These are phyloP conservation scores for Drosophila ananassae DNA, from an alignment of 1,140 invertebrate genomes.

Conservation along the genomic window DNA sequence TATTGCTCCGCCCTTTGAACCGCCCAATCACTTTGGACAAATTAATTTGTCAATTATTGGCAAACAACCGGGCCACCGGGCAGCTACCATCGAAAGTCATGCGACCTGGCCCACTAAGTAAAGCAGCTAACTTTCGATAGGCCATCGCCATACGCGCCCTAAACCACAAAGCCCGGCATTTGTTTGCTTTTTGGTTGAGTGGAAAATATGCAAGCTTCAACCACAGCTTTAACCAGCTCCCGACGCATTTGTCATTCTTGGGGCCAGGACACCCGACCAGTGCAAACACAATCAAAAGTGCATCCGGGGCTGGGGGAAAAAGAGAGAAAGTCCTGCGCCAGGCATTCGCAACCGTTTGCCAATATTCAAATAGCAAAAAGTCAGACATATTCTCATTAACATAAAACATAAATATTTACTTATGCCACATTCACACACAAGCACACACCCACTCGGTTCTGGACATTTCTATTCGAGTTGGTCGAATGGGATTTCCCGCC, in stretches of 20 bases:
- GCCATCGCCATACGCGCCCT: slow-evolving; percentile 1
- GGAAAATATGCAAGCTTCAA: slow-evolving; percentile 63
- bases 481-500: slow-evolving; percentile 48
- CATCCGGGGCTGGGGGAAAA: slow-evolving; percentile 20
- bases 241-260: slow-evolving; percentile 78
- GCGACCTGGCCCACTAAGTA: slow-evolving; percentile 49
- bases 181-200: slow-evolving; percentile 50
- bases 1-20: neutral
- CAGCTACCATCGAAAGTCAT: slow-evolving; percentile 63
- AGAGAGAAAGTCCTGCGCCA: slow-evolving; percentile 47
- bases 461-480: slow-evolving; percentile 74
- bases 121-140: slow-evolving; percentile 13
- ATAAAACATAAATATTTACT: slow-evolving; percentile 84
- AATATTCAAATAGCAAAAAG: slow-evolving; percentile 83
- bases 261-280: slow-evolving; percentile 27
- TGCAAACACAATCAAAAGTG: slow-evolving; percentile 17
- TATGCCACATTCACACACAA: slow-evolving; percentile 58
- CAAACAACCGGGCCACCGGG: slow-evolving; percentile 54
- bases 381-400: slow-evolving; percentile 83
- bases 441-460: slow-evolving; percentile 25
- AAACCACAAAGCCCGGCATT: slow-evolving; percentile 60
- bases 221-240: slow-evolving; percentile 69
- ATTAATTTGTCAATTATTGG: slow-evolving; percentile 81
- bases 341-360: slow-evolving; percentile 58
- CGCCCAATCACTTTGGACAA: slow-evolving; percentile 61